Percentiles rank a stretch among this genome's conserved stretches.
phyloP scores from a whole-genome alignment of 2,113 vertebrate species.

The Chunga burmeisteri region DNA sequence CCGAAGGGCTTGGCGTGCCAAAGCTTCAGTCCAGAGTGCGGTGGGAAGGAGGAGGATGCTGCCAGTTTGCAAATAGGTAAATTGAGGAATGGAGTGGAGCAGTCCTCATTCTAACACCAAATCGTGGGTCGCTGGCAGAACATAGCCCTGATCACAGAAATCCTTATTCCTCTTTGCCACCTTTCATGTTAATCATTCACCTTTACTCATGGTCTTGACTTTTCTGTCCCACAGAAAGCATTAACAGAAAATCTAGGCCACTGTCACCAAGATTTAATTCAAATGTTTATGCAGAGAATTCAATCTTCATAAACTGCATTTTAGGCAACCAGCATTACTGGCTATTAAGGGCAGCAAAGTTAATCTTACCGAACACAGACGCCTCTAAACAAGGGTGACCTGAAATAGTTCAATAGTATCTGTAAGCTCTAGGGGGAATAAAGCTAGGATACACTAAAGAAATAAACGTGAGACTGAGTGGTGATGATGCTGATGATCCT shows the following conservation, averaged over 20 bases:
- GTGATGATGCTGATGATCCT: neutral
- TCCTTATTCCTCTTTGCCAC: neutral
- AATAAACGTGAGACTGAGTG: neutral
- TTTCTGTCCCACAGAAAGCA: neutral
- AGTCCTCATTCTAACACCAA: neutral
- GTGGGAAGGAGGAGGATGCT: neutral
- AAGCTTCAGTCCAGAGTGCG: neutral
- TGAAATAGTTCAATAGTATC: neutral
- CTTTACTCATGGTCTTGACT: neutral
- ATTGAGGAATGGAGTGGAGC: neutral
- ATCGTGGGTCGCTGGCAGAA: neutral
- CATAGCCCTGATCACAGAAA: neutral
- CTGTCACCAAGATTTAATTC: neutral
- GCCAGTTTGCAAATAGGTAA: neutral
- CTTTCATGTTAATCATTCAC: neutral
- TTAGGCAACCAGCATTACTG: neutral
- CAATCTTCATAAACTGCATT: conserved; percentile 28
- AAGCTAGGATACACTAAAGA: neutral
- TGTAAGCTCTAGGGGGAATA: neutral
- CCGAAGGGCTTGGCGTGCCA: neutral
- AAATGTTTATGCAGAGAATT: neutral
- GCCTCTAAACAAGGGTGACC: neutral
- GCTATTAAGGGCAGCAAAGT: conserved; percentile 13
- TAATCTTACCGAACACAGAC: conserved; percentile 1
- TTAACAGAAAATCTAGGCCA: neutral